Conservation (phyloP, 2,797 vertebrate species). For the Petrocephalus sullivani region DNA sequence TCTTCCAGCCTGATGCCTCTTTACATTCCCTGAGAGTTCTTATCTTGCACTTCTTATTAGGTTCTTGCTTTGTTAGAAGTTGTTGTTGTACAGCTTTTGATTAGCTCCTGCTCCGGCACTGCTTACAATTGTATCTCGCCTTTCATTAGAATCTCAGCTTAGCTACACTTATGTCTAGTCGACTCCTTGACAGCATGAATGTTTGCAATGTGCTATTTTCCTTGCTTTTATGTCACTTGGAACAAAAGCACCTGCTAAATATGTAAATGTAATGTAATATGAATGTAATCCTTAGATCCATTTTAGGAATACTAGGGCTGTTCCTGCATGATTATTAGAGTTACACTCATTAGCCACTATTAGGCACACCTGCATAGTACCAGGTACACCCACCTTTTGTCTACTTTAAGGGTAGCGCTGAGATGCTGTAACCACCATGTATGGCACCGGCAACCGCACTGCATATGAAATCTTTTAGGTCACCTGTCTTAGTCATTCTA, state of each 20-base stretch:
- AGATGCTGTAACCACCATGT: not conserved
- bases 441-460: not conserved
- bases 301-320: not conserved
- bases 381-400: not conserved
- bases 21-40: not conserved
- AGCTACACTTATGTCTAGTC: not conserved
- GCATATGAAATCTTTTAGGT: not conserved
- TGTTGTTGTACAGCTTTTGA: not conserved
- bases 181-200: not conserved
- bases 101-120: not conserved
- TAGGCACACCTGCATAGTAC: not conserved
- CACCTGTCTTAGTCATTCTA: not conserved
- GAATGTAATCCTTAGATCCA: not conserved
- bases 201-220: not conserved
- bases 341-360: not conserved
- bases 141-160: not conserved
- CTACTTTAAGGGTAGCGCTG: not conserved
- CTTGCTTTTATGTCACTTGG: not conserved
- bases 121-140: not conserved
- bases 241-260: not conserved
- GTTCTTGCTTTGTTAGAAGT: not conserved
- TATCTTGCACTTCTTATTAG: not conserved
- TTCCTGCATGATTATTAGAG: not conserved
- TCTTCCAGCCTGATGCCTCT: not conserved
- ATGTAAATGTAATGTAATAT: not conserved